Conservation (phyloP, 2,888 invertebrate genomes). For the Bruchidius siliquastri region DNA sequence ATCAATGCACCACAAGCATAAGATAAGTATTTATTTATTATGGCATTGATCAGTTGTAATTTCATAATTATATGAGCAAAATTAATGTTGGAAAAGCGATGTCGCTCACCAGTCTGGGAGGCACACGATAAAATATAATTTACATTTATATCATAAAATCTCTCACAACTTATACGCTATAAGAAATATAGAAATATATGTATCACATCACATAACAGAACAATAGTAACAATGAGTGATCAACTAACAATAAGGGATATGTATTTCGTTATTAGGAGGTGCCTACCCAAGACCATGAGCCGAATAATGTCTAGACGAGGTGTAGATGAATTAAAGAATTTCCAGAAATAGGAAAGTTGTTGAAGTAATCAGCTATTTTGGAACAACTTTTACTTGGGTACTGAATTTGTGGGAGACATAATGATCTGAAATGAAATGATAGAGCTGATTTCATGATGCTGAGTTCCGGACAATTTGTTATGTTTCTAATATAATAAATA, state of each 20-base stretch:
- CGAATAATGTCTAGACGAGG: neutral
- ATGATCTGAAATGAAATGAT: too few relatives aligned
- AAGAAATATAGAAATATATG: constrained; percentile 47
- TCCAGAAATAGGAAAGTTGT: neutral
- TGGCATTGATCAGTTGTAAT: neutral
- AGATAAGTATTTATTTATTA: neutral
- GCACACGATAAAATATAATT: constrained; percentile 26
- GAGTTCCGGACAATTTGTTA: too few relatives aligned
- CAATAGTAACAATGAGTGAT: constrained; percentile 49
- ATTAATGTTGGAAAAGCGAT: neutral
- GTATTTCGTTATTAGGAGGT: constrained; percentile 47
- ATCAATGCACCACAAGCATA: neutral
- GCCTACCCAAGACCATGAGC: constrained; percentile 36
- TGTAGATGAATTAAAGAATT: constrained; percentile 3
- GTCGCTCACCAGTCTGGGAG: neutral
- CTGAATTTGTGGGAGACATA: too few relatives aligned
- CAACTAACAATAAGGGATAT: constrained; percentile 52
- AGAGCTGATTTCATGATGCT: too few relatives aligned
- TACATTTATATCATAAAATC: constrained; percentile 36
- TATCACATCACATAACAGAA: constrained; percentile 50
- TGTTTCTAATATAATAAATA: too few relatives aligned
- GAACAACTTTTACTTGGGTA: too few relatives aligned
- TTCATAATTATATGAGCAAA: neutral
- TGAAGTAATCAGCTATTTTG: too few relatives aligned
- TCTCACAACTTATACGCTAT: constrained; percentile 46